Percentiles rank a stretch among this genome's conserved stretches.
phyloP scores from a whole-genome alignment of 2,888 invertebrate species.

The Cacoxenus indagator region DNA sequence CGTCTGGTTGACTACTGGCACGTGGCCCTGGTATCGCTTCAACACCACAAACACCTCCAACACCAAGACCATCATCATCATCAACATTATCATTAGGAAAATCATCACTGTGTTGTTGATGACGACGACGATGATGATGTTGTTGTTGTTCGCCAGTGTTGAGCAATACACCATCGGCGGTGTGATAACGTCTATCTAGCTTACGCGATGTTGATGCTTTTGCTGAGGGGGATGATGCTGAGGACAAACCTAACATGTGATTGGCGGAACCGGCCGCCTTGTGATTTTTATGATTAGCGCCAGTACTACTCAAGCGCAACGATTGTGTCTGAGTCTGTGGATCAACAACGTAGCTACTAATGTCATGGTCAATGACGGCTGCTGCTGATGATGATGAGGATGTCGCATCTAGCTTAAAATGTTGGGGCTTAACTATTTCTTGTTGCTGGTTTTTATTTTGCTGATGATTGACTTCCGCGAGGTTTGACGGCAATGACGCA shows the following conservation, averaged over 20 bases:
- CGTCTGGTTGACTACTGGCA: constrained; percentile 9
- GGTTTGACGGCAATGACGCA: constrained; percentile 43
- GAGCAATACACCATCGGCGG: neutral
- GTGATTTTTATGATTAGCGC: constrained; percentile 8
- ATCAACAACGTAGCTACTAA: neutral
- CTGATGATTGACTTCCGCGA: constrained; percentile 23
- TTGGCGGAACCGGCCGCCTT: constrained; percentile 28
- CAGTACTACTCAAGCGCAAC: constrained; percentile 24
- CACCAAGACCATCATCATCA: neutral
- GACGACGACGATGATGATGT: neutral
- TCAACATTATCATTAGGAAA: neutral
- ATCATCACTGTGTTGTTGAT: neutral
- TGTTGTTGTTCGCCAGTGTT: neutral
- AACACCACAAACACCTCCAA: neutral
- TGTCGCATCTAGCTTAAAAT: too few species aligned
- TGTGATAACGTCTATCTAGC: constrained; percentile 21
- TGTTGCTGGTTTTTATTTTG: neutral
- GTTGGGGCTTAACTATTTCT: too few species aligned
- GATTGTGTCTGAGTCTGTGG: constrained; percentile 5
- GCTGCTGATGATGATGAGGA: constrained; percentile 27
- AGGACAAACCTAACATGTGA: too few species aligned
- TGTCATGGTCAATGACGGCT: constrained; percentile 31
- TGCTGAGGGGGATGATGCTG: neutral
- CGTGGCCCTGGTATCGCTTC: neutral
- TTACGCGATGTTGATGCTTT: neutral